These are phyloP conservation scores for Leucoptera coffeella DNA, from an alignment of 2,888 invertebrate genomes.

Conservation along the genomic window DNA sequence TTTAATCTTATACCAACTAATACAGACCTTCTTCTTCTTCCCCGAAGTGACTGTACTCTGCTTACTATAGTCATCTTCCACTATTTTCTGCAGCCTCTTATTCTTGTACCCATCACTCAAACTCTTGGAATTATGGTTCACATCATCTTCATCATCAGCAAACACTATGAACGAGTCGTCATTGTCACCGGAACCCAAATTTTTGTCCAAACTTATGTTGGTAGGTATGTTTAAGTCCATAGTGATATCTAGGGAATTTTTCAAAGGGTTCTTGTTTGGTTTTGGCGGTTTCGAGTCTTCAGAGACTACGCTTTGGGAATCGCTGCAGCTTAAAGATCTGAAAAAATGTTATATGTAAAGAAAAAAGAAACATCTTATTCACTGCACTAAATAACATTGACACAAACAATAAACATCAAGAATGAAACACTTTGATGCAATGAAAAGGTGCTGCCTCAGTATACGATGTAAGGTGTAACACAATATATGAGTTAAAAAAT, in stretches of 20 bases:
- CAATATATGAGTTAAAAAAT: too few relatives aligned
- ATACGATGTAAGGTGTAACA: too few relatives aligned
- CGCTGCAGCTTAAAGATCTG: constrained; percentile 40
- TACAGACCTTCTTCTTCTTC: constrained; percentile 32
- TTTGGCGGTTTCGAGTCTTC: constrained; percentile 15
- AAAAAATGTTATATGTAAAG: too few relatives aligned
- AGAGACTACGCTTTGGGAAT: constrained; percentile 39
- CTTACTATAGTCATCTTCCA: constrained; percentile 21
- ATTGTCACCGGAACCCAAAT: constrained; percentile 10
- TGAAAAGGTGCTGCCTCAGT: too few relatives aligned
- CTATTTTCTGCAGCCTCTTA: constrained; percentile 23
- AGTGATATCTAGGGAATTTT: constrained; percentile 2
- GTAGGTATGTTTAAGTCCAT: constrained; percentile 5
- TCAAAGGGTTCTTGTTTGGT: constrained; percentile 1
- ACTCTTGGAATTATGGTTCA: constrained; percentile 6
- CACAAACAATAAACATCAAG: too few relatives aligned
- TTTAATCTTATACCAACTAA: too few relatives aligned
- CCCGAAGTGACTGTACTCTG: constrained; percentile 16
- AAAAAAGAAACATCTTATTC: too few relatives aligned
- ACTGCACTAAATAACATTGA: too few relatives aligned
- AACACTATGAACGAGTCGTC: constrained; percentile 37
- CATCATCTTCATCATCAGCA: constrained; percentile 9
- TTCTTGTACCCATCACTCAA: constrained; percentile 15
- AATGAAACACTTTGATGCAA: too few relatives aligned
- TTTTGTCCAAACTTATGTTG: constrained; percentile 3